A percentile compares a stretch with the other conserved stretches of the same genome.
These are phyloP conservation scores for Porites rus DNA, from an alignment of 92 coral and sea anemone species.

Conservation along the genomic window DNA sequence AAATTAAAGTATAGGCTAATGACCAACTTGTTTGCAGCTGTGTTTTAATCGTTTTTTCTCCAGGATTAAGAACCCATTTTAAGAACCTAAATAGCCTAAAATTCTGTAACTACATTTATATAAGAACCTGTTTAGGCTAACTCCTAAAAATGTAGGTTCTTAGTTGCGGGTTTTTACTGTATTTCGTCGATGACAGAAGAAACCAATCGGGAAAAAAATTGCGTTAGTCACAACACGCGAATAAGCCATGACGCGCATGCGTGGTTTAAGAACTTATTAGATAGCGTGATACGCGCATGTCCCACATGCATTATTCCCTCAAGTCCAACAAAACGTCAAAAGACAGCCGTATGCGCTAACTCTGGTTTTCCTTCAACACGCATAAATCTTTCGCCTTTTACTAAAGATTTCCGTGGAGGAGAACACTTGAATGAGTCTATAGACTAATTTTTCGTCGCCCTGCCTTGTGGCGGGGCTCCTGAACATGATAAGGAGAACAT, in stretches of 20 bases:
- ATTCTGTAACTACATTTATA: too few species aligned
- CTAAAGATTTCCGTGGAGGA: constrained; percentile 97
- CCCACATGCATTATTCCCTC: constrained; percentile 24
- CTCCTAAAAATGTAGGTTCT: too few species aligned
- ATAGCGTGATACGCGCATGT: background rate
- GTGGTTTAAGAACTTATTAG: background rate
- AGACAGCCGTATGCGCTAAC: background rate
- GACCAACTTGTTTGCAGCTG: too few species aligned
- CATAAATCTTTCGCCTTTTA: constrained; percentile 87
- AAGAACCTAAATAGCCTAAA: too few species aligned
- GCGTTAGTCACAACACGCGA: background rate
- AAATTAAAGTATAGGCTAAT: too few species aligned
- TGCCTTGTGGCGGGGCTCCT: constrained; percentile 92
- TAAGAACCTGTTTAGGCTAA: too few species aligned
- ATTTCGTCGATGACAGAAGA: background rate
- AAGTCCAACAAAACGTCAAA: background rate
- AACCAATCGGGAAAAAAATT: background rate
- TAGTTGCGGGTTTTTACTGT: too few species aligned
- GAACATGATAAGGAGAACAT: background rate
- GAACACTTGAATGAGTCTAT: constrained; percentile 92
- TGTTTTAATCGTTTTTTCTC: too few species aligned
- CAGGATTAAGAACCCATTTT: too few species aligned
- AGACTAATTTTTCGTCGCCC: constrained; percentile 98
- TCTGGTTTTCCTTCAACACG: constrained; percentile 97
- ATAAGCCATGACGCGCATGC: constrained; percentile 17